Evolutionary conservation across 2,113 vertebrate species (phyloP).

Genomic region (Axis porcinus): DNA sequence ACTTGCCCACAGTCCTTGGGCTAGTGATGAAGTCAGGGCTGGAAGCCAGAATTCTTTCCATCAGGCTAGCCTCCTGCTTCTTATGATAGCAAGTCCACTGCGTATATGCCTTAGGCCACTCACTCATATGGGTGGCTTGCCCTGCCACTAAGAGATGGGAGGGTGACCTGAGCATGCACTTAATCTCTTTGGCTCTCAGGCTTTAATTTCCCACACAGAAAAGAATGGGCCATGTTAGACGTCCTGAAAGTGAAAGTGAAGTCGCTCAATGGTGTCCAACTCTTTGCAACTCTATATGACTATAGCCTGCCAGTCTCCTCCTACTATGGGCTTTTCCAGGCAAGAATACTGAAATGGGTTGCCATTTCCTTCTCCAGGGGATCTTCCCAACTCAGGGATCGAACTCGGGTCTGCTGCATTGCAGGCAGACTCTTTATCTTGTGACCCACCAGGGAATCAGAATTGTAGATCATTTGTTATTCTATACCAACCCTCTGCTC

Average conservation of each 20-base stretch:
- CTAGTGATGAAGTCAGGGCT: neutral
- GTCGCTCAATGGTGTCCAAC: neutral
- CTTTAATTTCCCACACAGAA: neutral
- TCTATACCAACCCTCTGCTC: neutral
- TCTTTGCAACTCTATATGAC: neutral
- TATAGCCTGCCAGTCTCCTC: neutral
- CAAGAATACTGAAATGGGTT: neutral
- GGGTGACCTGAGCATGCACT: neutral
- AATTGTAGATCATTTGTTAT: neutral
- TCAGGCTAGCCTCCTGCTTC: neutral
- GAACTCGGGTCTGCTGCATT: rapidly evolving
- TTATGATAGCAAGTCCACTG: neutral
- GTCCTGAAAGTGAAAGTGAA: neutral
- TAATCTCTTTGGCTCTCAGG: neutral
- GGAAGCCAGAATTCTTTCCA: neutral
- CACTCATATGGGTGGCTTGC: neutral
- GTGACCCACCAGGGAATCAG: neutral
- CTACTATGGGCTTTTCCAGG: neutral
- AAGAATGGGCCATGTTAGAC: neutral
- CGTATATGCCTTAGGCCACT: neutral
- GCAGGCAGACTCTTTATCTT: neutral
- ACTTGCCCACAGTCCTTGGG: neutral
- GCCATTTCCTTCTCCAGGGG: neutral
- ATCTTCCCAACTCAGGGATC: neutral
- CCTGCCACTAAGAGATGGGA: neutral